Evolutionary conservation across 1,140 invertebrate genomes (phyloP), one percentile per base, ranked within the genome.

Genomic region (Tetramorium alpestre): DNA sequence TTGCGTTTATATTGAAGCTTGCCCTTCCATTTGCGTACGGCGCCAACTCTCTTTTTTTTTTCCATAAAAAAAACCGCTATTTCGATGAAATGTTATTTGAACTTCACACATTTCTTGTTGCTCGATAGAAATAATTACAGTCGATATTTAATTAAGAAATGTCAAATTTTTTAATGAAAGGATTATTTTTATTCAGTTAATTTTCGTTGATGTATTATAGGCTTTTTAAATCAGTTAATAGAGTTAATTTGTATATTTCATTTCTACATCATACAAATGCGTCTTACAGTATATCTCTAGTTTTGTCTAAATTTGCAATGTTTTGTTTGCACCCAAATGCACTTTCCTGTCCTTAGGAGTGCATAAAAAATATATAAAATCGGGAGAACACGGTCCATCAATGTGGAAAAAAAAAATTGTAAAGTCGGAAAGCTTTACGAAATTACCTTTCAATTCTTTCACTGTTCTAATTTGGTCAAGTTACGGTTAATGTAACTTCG

Each of bases 1-100:
- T 90, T 89, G 80, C 64, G 67, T 33, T 38, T 47, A 25, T 62
- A 38, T 62, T 41, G 28, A 67, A 80, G 13, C 41, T 73, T 41
- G 67, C 38, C 51, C 44, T 28, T 70, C 64, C 64, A 41, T 22
- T 38, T 81, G 22, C 44, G 16, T 41, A 69, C n/a, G 67, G 47
- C 25, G 13, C 41, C 1, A 13, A 33, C 33, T 4, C 4, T 33
- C 4, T 33, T 33, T 33, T 84, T 33, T 84, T 62, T 10, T 1
- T 38, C 62, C 28, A 47, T 5, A 60, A 73, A 41, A 44, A 8
- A 80, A 72, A 16, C 41, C 41, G 18, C 47, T 80, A 51, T 38
- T 44, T 70, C 60, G 65, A 85, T 13, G 7, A 64, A 49, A 13
- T 11, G 70, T 18, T 49, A 76, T 38, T 67, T 72, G 47, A 81